phyloP scores from a whole-genome alignment of 2,113 vertebrate genomes.

The Pteropus alecto region DNA sequence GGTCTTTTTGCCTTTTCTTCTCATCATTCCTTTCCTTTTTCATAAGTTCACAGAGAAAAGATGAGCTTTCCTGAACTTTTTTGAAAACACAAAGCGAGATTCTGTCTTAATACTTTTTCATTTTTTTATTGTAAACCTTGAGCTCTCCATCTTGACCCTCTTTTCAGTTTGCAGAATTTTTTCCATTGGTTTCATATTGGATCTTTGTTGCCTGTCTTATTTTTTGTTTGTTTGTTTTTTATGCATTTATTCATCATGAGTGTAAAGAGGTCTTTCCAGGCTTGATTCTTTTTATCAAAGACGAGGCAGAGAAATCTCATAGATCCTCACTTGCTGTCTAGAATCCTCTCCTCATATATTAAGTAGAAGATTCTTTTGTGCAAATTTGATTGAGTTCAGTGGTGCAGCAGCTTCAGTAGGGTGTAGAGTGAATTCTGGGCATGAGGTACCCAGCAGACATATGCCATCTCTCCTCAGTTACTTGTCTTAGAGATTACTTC shows the following conservation, averaged over 20 bases:
- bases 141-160: not conserved
- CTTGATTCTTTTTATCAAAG: not conserved
- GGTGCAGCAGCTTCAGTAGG: not conserved
- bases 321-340: not conserved
- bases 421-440: not conserved
- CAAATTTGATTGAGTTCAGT: not conserved
- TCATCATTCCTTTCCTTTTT: not conserved
- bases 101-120: not conserved
- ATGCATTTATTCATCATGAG: not conserved
- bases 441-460: not conserved
- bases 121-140: not conserved
- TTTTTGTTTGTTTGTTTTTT: not conserved
- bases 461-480: not conserved
- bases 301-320: not conserved
- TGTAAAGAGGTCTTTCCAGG: not conserved
- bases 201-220: not conserved
- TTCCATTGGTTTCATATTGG: not conserved
- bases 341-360: not conserved
- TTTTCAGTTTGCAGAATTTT: not conserved
- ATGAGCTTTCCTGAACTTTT: not conserved
- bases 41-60: not conserved
- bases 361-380: not conserved
- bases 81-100: not conserved
- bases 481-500: not conserved
- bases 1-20: not conserved